These are phyloP conservation scores for Synanthedon myopaeformis DNA, from an alignment of 2,888 invertebrate species.

Conservation along the genomic window DNA sequence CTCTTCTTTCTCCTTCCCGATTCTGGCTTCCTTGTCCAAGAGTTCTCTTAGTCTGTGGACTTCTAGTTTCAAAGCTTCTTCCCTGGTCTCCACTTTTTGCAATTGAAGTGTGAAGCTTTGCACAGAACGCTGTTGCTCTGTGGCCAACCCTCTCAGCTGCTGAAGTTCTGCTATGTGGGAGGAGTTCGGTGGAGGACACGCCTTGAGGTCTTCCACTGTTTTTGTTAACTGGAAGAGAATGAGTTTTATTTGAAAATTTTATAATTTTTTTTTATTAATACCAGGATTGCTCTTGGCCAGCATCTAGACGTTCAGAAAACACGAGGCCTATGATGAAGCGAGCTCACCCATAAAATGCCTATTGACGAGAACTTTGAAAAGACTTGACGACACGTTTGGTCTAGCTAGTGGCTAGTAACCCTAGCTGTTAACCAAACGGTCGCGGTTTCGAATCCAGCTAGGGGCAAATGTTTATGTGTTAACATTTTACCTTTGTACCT, in stretches of 20 bases:
- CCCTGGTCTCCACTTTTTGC: constrained; percentile 57
- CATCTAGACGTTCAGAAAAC: no score
- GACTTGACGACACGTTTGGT: no score
- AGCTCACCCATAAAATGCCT: no score
- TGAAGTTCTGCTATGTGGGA: constrained; percentile 45
- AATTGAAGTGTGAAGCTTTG: constrained; percentile 66
- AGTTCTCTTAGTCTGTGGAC: constrained; percentile 53
- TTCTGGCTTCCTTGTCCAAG: constrained; percentile 56
- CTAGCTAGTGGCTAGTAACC: no score
- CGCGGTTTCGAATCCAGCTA: no score
- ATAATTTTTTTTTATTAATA: no score
- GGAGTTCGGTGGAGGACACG: constrained; percentile 35
- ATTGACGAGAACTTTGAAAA: no score
- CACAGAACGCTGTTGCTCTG: constrained; percentile 71
- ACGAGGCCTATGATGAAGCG: no score
- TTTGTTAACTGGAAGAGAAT: constrained; percentile 29
- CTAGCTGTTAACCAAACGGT: no score
- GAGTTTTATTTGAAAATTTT: not conserved
- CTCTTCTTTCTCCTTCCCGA: constrained; percentile 44
- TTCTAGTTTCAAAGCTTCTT: constrained; percentile 59
- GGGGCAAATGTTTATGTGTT: no score
- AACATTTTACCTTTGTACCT: no score
- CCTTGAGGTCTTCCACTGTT: constrained; percentile 35
- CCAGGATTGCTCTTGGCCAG: no score
- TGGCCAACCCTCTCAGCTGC: constrained; percentile 58